These are phyloP conservation scores for Spinibarbus caldwelli DNA, from an alignment of 2,797 vertebrate genomes.

Conservation along the genomic window DNA sequence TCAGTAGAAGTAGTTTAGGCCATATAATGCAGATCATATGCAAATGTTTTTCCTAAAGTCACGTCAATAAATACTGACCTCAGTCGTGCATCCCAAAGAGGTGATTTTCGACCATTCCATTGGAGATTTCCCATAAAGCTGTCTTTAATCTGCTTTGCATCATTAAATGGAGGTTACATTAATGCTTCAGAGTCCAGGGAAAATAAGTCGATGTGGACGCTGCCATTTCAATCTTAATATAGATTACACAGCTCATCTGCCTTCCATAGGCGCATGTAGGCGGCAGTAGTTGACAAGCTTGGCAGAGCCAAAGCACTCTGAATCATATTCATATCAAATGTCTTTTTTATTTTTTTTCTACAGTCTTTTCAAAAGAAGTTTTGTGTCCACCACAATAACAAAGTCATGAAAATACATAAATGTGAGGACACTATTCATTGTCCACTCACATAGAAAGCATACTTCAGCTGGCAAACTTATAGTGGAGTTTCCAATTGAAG, in stretches of 20 bases:
- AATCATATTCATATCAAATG: constrained; percentile 8
- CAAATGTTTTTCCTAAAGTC: background rate
- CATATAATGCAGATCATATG: background rate
- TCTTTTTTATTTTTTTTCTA: background rate
- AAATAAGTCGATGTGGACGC: constrained; percentile 59
- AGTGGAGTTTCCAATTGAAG: background rate
- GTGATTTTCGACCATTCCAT: constrained; percentile 7
- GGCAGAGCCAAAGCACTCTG: background rate
- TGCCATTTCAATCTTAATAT: constrained; percentile 65
- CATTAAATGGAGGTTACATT: constrained; percentile 56
- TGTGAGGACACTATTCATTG: background rate
- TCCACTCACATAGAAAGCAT: background rate
- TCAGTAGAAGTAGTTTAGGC: background rate
- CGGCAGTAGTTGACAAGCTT: constrained; percentile 19
- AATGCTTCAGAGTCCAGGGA: constrained; percentile 60
- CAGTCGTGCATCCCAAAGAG: background rate
- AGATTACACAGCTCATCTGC: constrained; percentile 54
- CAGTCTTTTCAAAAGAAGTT: background rate
- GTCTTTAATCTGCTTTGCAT: constrained; percentile 66
- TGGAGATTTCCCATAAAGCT: constrained; percentile 50
- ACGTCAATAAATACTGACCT: background rate
- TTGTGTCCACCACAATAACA: background rate
- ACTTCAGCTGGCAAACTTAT: background rate
- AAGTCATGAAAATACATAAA: background rate
- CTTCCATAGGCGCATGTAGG: constrained; percentile 27